Percentiles rank a stretch among this genome's conserved stretches.
Conservation (phyloP, 2,113 vertebrate genomes). For the Herpetotheres cachinnans region DNA sequence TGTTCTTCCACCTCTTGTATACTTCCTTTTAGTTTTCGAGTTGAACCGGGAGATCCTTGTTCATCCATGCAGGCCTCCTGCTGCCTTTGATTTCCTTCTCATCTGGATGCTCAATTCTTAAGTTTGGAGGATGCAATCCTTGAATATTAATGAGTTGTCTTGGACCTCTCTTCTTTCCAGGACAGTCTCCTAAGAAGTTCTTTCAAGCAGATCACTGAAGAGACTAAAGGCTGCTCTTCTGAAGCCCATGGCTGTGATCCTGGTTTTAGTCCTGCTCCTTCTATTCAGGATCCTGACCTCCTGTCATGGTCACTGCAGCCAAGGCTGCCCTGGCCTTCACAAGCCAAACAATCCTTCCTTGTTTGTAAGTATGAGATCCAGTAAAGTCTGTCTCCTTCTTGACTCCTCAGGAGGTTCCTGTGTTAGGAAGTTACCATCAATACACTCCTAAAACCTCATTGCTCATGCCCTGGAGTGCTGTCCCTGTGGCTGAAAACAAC, state of each 20-base stretch:
- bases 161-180: background rate
- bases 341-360: background rate
- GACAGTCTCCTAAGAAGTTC: background rate
- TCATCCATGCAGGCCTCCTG: background rate
- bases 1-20: background rate
- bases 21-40: background rate
- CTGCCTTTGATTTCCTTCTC: background rate
- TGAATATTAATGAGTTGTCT: background rate
- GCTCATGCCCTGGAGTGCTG: background rate
- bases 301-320: background rate
- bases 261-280: background rate
- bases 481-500: background rate
- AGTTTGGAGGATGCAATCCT: background rate
- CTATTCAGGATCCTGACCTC: background rate
- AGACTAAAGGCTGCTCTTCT: background rate
- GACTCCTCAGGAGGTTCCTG: background rate
- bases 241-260: background rate
- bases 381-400: background rate
- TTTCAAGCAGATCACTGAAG: background rate
- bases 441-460: background rate
- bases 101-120: background rate
- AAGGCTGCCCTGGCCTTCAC: background rate
- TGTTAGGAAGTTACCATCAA: background rate
- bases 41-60: background rate
- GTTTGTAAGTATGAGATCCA: background rate